Base-by-base conservation (phyloP, 1,140 invertebrate genomes). In the Drusus annulatus region DNA sequence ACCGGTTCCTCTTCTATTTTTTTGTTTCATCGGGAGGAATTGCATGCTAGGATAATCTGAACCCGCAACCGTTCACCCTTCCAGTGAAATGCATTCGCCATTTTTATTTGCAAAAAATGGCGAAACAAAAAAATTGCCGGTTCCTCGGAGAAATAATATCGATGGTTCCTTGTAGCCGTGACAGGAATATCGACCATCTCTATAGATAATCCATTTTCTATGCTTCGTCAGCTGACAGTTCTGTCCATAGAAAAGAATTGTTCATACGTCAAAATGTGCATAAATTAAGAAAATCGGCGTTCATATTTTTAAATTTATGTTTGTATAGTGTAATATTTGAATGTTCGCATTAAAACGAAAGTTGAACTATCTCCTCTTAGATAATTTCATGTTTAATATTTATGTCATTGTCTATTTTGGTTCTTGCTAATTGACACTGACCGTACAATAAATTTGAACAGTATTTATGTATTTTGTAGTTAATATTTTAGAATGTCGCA, bases 181-280 rank as follows among this genome's bases (percentile, higher is more conserved):
- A n/a, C n/a, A n/a, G n/a, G n/a, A n/a, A n/a, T n/a, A n/a, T n/a
- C n/a, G n/a, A n/a, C n/a, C n/a, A n/a, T n/a, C n/a, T n/a, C n/a
- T n/a, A n/a, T n/a, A n/a, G n/a, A n/a, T n/a, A n/a, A n/a, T n/a
- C 36, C 10, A 23, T 23, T 63, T 63, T 63, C 23, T 69, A 45
- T 74, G 50, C 69, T 6, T 74, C 25, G 25, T 74, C 69, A 74
- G 69, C 69, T 74, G 69, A 74, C 69, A 74, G 69, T 54, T 74
- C n/a, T 45, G 19, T 23, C 19, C 60, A 63, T 63, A 63, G 60
- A 63, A 63, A 63, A 4, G 13, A 63, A 63, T 28, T 23, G 4
- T 63, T 28, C 23, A 3, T 16, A 69, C 65, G 65, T 69, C 65
- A 69, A 69, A 69, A 69, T 69, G 65, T 69, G 65, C 25, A 25